Evolutionary conservation across 2,888 invertebrate species (phyloP).

Genomic region (Trissolcus brochymenae): DNA sequence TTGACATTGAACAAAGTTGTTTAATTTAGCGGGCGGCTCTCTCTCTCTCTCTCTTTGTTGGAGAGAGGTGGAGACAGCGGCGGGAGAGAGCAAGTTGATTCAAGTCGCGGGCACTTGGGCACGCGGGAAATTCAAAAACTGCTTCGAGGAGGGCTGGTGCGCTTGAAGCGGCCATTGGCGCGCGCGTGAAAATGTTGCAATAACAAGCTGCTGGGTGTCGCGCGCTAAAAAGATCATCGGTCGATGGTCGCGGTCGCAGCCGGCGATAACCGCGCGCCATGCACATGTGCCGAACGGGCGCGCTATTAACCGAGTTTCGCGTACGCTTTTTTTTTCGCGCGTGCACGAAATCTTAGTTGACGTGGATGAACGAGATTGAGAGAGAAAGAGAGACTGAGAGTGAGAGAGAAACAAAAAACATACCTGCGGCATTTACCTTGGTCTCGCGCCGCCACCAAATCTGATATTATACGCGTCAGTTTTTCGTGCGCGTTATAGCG

Average conservation of each 20-base stretch:
- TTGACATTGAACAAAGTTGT: too few relatives aligned
- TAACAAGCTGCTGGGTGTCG: not conserved
- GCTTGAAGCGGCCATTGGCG: not conserved
- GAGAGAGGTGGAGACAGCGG: not conserved
- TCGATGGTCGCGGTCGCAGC: not conserved
- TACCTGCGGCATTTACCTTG: conserved; percentile 9
- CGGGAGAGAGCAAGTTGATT: not conserved
- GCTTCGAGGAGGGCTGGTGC: not conserved
- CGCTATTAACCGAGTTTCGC: conserved; percentile 3
- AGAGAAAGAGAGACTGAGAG: too few relatives aligned
- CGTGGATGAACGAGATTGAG: not conserved
- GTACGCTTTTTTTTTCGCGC: too few relatives aligned
- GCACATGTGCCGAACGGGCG: conserved; percentile 1
- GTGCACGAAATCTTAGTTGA: not conserved
- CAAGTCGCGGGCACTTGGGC: not conserved
- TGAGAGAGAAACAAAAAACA: not conserved
- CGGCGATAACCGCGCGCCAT: conserved; percentile 13
- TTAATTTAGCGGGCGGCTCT: too few relatives aligned
- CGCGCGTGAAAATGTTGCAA: not conserved
- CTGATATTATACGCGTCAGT: conserved; percentile 31
- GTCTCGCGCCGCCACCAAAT: conserved; percentile 14
- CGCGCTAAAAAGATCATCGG: conserved; percentile 11
- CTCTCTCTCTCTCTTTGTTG: too few relatives aligned
- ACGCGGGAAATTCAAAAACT: not conserved
- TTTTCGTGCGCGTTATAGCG: conserved; percentile 32